Evolutionary conservation across 2,113 vertebrate species (phyloP), one percentile per base, ranked within the genome.

Genomic region (Dascyllus trimaculatus): DNA sequence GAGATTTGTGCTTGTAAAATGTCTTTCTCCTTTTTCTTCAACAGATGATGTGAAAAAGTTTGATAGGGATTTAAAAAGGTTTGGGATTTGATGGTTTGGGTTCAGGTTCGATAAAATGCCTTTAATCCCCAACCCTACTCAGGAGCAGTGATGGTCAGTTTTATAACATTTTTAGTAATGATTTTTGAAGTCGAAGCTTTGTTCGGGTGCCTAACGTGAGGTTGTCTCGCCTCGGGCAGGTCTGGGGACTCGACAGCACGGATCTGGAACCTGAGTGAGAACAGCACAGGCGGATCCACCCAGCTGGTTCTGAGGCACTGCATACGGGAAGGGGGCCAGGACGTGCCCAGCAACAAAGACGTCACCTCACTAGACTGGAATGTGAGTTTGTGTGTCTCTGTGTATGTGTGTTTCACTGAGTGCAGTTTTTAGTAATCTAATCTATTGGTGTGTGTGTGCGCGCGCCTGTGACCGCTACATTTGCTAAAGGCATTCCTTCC

Each of bases 261-360:
- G 81, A 99, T 99, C 89, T 99, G 98, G 98, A 99, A 99, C 94
- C 96, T 99, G 72, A 98, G 96, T 70, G 98, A 99, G 88, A 99
- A 99, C 85, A 98, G 96, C 92, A 97, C 96, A 7, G 95, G 97
- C 24, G 96, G 96, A 78, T 99, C 98, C 64, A 99, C 98, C 5
- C 98, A 99, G 92, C 95, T 99, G 79, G 98, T 99, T 68, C 96
- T 99, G 25, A 95, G 98, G 82, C 98, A 99, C 90, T 99, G 98
- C 91, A 99, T 99, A 94, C 96, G 98, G 57, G 98, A 99, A 89
- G 98, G 98, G 0, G 98, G 98, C 58, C 98, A 99, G 89, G 98
- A 99, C 4, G 98, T 99, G 63, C 98, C 98, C 57, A 99, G 98
- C 94, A 99, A 99, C 96, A 99, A 99, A 93, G 98, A 99, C 14